phyloP scores from a whole-genome alignment of 2,888 invertebrate species.

The Mantis religiosa region DNA sequence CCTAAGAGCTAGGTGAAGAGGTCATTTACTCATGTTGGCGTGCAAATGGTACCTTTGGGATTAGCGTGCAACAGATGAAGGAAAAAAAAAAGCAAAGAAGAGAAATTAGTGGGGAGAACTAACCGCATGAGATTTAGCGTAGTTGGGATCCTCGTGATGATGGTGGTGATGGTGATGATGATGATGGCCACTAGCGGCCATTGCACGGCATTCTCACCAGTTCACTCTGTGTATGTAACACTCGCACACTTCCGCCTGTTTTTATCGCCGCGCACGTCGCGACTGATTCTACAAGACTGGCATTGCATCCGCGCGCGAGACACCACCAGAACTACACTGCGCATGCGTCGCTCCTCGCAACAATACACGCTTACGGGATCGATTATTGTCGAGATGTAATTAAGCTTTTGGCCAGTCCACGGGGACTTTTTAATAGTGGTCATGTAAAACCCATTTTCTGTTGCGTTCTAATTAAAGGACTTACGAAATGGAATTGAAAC shows the following conservation, averaged over 20 bases:
- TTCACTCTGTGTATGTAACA: background rate
- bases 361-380: background rate
- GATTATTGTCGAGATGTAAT: background rate
- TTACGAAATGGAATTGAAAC: background rate
- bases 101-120: background rate
- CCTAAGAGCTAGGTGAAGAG: background rate
- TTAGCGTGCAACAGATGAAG: background rate
- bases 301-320: background rate
- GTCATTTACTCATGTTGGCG: background rate
- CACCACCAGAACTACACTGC: background rate
- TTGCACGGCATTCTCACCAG: background rate
- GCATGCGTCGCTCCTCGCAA: background rate
- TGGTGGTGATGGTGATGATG: conserved; percentile 4
- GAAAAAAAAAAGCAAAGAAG: background rate
- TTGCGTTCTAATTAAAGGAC: background rate
- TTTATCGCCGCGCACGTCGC: background rate
- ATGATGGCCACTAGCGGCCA: background rate
- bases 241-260: background rate
- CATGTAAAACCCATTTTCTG: background rate
- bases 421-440: background rate
- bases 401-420: background rate
- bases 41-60: background rate
- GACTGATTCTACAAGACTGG: background rate
- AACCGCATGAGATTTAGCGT: background rate
- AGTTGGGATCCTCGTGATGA: background rate